Conservation (phyloP, 1,140 invertebrate species). For the Drosophila sechellia region DNA sequence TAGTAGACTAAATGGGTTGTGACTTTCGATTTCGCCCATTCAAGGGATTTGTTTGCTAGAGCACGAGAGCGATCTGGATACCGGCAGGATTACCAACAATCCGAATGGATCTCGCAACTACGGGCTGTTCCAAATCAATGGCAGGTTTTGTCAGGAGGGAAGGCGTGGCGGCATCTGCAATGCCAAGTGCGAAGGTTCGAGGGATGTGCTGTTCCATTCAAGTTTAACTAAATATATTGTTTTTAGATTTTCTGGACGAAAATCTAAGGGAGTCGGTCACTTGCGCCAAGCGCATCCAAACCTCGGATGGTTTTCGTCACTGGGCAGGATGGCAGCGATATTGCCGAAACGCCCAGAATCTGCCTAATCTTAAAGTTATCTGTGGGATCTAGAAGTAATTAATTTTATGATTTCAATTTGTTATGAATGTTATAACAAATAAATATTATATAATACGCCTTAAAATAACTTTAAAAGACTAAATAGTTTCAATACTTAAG, state of each 20-base stretch:
- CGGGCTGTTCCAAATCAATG: slow-evolving; percentile 88
- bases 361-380: slow-evolving; percentile 84
- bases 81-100: slow-evolving; percentile 86
- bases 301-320: slow-evolving; percentile 87
- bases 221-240: neutral
- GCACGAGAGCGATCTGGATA: slow-evolving; percentile 88
- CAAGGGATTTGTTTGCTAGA: slow-evolving; percentile 90
- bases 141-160: slow-evolving; percentile 57
- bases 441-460: too few relatives aligned
- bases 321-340: slow-evolving; percentile 89
- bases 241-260: slow-evolving; percentile 87
- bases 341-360: slow-evolving; percentile 87
- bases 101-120: slow-evolving; percentile 87
- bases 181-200: slow-evolving; percentile 65
- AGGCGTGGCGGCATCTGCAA: slow-evolving; percentile 65
- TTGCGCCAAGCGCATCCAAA: slow-evolving; percentile 88
- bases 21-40: neutral
- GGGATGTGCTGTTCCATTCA: neutral
- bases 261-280: slow-evolving; percentile 88
- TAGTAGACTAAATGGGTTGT: too few relatives aligned
- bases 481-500: too few relatives aligned
- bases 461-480: too few relatives aligned
- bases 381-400: slow-evolving; percentile 51
- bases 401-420: neutral
- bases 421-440: too few relatives aligned